Conservation (phyloP, 35 echinoderm and acorn worm species). For the Lytechinus variegatus region DNA sequence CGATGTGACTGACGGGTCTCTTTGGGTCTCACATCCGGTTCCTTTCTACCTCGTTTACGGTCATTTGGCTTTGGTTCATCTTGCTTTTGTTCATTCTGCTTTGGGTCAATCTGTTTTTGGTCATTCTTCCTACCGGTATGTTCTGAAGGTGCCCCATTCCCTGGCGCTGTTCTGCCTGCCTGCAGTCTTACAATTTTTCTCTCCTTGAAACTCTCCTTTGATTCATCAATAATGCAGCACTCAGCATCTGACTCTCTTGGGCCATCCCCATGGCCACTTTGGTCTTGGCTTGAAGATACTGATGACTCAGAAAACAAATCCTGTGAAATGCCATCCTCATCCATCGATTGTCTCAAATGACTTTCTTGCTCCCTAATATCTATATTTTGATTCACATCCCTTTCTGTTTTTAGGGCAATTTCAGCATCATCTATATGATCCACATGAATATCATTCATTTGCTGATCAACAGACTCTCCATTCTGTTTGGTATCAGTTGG, state of each 20-base stretch:
- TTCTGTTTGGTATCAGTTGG: not conserved
- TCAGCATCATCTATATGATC: not conserved
- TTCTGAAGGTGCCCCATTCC: not conserved
- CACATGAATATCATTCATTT: not conserved
- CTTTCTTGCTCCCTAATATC: not conserved
- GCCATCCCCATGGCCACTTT: not conserved
- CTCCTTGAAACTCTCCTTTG: not conserved
- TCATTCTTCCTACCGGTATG: not conserved
- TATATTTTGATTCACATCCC: not conserved
- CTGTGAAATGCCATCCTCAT: not conserved
- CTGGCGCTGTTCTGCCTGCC: not conserved
- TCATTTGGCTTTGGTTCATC: not conserved
- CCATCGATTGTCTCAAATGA: not conserved
- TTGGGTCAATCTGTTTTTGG: conserved; percentile 12
- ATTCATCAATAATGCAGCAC: not conserved
- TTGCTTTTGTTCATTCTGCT: not conserved
- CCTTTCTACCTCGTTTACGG: not conserved
- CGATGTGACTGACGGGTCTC: not conserved
- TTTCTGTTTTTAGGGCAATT: not conserved
- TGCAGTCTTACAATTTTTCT: not conserved
- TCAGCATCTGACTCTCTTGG: not conserved
- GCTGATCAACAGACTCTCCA: not conserved
- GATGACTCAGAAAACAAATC: not conserved
- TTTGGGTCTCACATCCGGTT: conserved; percentile 34
- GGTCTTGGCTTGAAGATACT: not conserved